A percentile compares a stretch with the other conserved stretches of the same genome.
Evolutionary conservation across 2,888 invertebrate genomes (phyloP).

Genomic region (Zonitis immaculata): DNA sequence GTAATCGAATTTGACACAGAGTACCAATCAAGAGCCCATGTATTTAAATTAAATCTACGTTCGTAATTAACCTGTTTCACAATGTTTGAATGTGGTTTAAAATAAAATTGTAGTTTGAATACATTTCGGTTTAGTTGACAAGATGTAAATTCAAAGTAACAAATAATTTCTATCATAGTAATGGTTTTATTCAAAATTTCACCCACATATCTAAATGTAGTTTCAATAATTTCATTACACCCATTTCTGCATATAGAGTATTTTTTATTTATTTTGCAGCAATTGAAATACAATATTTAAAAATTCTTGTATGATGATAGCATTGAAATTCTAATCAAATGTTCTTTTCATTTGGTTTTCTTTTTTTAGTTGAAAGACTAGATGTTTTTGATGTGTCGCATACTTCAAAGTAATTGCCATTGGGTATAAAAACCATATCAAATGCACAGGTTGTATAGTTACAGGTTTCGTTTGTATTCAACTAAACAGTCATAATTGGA

Average conservation of each 20-base stretch:
- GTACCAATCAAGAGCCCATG: conserved; percentile 27
- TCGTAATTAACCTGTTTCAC: conserved; percentile 32
- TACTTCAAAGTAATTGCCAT: neutral
- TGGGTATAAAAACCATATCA: neutral
- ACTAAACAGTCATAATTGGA: neutral
- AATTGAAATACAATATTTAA: no score
- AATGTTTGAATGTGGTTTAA: conserved; percentile 25
- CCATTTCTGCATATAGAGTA: no score
- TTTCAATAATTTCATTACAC: no score
- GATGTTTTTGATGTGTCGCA: neutral
- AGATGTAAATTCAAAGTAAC: no score
- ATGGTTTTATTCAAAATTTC: no score
- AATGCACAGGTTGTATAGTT: neutral
- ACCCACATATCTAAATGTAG: no score
- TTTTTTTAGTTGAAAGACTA: neutral
- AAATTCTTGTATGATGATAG: no score
- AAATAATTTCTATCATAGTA: no score
- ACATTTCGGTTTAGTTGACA: neutral
- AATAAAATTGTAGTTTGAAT: neutral
- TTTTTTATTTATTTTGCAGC: no score
- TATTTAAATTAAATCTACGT: conserved; percentile 33
- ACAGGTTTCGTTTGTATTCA: neutral
- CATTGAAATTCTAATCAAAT: neutral
- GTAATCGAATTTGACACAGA: neutral
- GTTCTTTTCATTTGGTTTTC: no score